Evolutionary conservation across 1,140 invertebrate species (phyloP).

Genomic region (Zaprionus taronus): DNA sequence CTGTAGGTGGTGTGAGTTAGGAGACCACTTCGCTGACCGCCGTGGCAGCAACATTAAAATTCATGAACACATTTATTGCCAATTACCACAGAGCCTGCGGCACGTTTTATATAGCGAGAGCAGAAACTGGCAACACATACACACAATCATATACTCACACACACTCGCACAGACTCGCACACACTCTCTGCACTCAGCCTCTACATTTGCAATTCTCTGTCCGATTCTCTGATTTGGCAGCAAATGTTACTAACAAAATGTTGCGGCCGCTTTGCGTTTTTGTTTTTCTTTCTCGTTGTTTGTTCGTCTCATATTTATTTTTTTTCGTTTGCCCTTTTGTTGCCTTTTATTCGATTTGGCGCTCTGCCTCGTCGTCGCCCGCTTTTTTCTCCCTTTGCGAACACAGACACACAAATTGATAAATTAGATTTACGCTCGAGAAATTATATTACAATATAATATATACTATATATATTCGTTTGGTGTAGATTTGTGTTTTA

Average conservation of each 20-base stretch:
- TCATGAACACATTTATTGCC: constrained; percentile 83
- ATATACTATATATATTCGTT: constrained; percentile 51
- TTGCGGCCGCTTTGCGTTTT: constrained; percentile 38
- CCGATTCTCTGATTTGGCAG: constrained; percentile 46
- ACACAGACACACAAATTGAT: constrained; percentile 67
- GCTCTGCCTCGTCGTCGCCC: constrained; percentile 37
- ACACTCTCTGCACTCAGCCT: background rate
- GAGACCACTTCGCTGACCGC: constrained; percentile 59
- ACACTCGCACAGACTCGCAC: constrained; percentile 3
- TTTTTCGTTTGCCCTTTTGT: constrained; percentile 32
- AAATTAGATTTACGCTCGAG: constrained; percentile 81
- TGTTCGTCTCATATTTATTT: constrained; percentile 16
- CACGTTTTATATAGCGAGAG: constrained; percentile 64
- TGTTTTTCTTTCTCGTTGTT: background rate
- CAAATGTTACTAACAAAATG: constrained; percentile 60
- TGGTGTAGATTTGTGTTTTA: constrained; percentile 66
- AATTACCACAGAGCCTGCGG: constrained; percentile 71
- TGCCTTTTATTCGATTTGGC: constrained; percentile 52
- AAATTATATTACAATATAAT: constrained; percentile 82
- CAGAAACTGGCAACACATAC: constrained; percentile 31
- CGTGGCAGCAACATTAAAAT: constrained; percentile 72
- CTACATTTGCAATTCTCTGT: constrained; percentile 23
- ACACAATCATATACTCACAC: constrained; percentile 9
- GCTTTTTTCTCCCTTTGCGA: constrained; percentile 24
- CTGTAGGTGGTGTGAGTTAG: constrained; percentile 8